Evolutionary conservation across 2,113 vertebrate genomes (phyloP), one percentile per base, ranked within the genome.

Genomic region (Thamnaconus septentrionalis): DNA sequence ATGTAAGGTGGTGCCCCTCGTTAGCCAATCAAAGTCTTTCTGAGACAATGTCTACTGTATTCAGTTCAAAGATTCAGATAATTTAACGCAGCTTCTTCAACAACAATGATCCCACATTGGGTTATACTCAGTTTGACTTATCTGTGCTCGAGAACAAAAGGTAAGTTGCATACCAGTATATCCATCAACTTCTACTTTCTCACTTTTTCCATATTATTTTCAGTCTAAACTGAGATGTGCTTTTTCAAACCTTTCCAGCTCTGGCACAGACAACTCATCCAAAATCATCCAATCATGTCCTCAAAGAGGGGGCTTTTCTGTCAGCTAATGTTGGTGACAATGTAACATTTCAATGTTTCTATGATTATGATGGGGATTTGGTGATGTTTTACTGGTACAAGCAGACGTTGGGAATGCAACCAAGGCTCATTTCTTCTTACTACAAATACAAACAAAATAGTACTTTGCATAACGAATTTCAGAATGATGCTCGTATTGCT

Each of bases 371-470:
- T 0, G 9, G 5, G 51, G 1, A 6, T 0, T 1, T 0, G 54
- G 10, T 55, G 3, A 53, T 59, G 45, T 59, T 71, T 43, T 80
- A 44, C 61, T 82, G 81, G 81, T 84, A 75, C 11, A 81, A 78
- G 46, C 68, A 80, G 6, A 51, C 12, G 45, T 7, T 58, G 8
- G 76, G 60, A 9, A 18, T 71, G 10, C 66, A 49, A 54, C 81
- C 55, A 11, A 10, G 59, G 31, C 9, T 45, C 1, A 0, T 78
- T 6, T 76, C 74, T 1, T 44, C 8, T 40, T 64, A 64, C 6
- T 78, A 63, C 9, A 82, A 61, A 39, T 42, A 66, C 53, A 4
- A 39, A 0, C 12, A 8, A 12, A 0, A 43, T 1, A 56, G 50
- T 3, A 1, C 0, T 0, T 53, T 87, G 1, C 5, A 7, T 5